Base-by-base conservation (phyloP, 2,888 invertebrate species). In the Drosophila macrothrix region DNA sequence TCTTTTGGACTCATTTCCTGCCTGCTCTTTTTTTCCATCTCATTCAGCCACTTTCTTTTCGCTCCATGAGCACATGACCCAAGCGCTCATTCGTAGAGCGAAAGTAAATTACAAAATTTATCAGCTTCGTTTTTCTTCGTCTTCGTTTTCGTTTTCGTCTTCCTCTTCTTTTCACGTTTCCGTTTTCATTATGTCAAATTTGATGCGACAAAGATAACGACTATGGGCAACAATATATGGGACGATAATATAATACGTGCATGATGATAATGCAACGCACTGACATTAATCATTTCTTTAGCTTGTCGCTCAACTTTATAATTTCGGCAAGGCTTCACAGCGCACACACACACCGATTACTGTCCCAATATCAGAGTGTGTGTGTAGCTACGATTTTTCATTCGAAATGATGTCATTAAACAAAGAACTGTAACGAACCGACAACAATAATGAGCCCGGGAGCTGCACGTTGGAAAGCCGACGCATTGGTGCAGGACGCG, bases 401-500 rank as follows among this genome's bases (percentile, higher is more conserved):
- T 85, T 75, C 73, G 68, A 81, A 90, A 90, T 83, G 88, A 86
- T 85, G 90, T 90, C 86, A 90, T 86, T 86, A 90, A 86, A 83
- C 79, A 76, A 79, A 82, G 83, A 90, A 79, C 78, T 69, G 81
- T 73, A 88, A 75, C 75, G 72, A 84, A 81, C 85, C 75, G 78
- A 62, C 77, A 66, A 83, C 79, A 88, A 90, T 90, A 85, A 85
- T 90, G 84, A 85, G 90, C 80, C 63, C 62, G 71, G 63, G 71
- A 60, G 73, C 65, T 71, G 67, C 66, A 55, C 76, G 70, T 25
- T 46, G 46, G 61, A 75, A 58, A 62, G 39, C 58, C 65, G 62
- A 76, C 64, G 76, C 80, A 78, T 71, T 80, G 67, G 54, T 80
- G 78, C 78, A 73, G 73, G 72, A 82, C 71, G 70, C 62, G 54